Percentiles rank a stretch among this genome's conserved stretches.
These are phyloP conservation scores for Callitettix versicolor DNA, from an alignment of 1,140 invertebrate species.

Conservation along the genomic window DNA sequence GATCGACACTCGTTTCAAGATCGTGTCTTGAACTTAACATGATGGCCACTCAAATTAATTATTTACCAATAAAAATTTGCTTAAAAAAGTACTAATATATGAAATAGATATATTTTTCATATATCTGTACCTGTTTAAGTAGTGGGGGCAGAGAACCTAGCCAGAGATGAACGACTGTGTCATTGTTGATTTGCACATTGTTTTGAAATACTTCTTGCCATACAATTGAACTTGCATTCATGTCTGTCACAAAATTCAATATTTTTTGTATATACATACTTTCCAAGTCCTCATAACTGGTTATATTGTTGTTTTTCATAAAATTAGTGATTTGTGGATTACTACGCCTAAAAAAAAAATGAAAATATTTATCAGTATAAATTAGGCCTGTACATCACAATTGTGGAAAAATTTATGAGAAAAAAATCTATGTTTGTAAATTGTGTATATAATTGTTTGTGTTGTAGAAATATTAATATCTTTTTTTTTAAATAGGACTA, in stretches of 20 bases:
- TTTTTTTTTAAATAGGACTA: no score
- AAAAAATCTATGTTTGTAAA: no score
- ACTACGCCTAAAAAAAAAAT: conserved; percentile 45
- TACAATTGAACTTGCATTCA: conserved; percentile 53
- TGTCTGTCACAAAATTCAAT: conserved; percentile 39
- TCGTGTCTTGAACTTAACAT: no score
- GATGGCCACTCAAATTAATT: no score
- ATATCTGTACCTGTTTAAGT: conserved; percentile 34
- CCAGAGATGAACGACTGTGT: conserved; percentile 69
- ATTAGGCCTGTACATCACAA: no score
- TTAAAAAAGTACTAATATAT: no score
- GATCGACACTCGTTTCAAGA: no score
- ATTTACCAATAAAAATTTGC: no score
- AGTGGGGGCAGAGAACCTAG: conserved; percentile 36
- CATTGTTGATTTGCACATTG: conserved; percentile 46
- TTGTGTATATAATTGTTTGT: no score
- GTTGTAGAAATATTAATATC: no score
- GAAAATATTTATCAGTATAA: background rate
- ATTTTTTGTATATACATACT: conserved; percentile 56
- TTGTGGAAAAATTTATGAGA: no score
- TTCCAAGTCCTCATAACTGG: conserved; percentile 47
- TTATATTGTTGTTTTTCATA: conserved; percentile 52
- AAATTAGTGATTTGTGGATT: conserved; percentile 64
- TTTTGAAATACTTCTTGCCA: conserved; percentile 92
- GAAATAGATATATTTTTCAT: no score